Evolutionary conservation across 2,888 invertebrate species (phyloP), one percentile per base, ranked within the genome.

Genomic region (Microctonus hyperodae): DNA sequence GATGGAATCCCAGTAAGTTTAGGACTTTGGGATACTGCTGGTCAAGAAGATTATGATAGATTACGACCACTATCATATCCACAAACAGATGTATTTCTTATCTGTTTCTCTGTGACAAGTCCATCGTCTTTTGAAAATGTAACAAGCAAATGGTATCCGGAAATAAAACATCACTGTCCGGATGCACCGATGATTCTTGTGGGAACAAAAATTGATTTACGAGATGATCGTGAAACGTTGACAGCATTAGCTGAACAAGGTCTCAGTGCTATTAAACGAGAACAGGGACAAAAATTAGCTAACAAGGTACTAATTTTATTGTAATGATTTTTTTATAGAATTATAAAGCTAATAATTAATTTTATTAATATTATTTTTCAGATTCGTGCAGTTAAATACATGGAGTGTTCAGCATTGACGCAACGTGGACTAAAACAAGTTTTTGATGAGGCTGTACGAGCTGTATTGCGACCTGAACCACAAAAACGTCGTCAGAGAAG

Each of bases 91-190:
- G 98, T 99, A 73, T 99, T 99, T 87, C 91, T 99, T 80, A 96
- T 99, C 86, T 99, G 98, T 88, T 99, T 97, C 88, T 97, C 97
- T 86, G 97, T 99, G 75, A 97, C 98, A 78, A 97, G 97, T 85
- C 98, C 98, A 72, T 97, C 98, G 62, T 98, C 98, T 59, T 98
- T 97, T 88, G 98, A 98, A 88, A 99, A 98, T 90, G 97, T 99
- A 72, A 96, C 96, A 81, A 97, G 97, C 75, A 99, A 99, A 88
- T 99, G 98, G 99, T 97, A 97, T 86, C 98, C 98, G 74, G 99
- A 99, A 90, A 97, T 99, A 79, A 97, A 98, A 87, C 98, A 99
- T 86, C 98, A 99, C 85, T 99, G 98, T 88, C 98, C 98, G 71
- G 98, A 98, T 88, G 97, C 98, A 74, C 98, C 98, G 70, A 96